Evolutionary conservation across 2,113 vertebrate species (phyloP).

Genomic region (Pteronura brasiliensis): DNA sequence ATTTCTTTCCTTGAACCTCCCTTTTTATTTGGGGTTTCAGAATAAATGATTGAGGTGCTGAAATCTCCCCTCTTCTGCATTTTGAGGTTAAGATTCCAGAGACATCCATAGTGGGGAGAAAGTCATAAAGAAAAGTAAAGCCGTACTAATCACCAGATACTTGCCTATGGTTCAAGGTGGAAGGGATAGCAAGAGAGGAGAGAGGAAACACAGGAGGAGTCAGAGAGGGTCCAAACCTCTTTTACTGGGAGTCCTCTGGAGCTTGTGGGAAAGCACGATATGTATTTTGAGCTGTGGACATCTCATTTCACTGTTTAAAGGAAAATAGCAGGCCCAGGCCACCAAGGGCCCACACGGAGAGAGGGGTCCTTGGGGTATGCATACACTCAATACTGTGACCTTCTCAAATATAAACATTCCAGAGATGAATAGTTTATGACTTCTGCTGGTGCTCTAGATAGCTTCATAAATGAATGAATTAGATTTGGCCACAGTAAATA

Average conservation of each 20-base stretch:
- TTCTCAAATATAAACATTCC: slow-evolving; percentile 66
- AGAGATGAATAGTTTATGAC: slow-evolving; percentile 71
- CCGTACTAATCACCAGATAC: not conserved
- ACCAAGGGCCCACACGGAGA: not conserved
- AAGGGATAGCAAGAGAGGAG: not conserved
- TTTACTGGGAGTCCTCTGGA: not conserved
- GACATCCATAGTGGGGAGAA: not conserved
- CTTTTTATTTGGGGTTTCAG: not conserved
- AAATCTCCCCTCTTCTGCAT: not conserved
- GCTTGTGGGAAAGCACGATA: slow-evolving; percentile 34
- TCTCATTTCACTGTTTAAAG: slow-evolving; percentile 63
- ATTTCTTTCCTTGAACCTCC: not conserved
- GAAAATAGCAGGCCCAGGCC: slow-evolving; percentile 51
- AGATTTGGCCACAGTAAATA: slow-evolving; percentile 61
- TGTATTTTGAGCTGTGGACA: slow-evolving; percentile 52
- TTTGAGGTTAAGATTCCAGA: not conserved
- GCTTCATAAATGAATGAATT: slow-evolving; percentile 72
- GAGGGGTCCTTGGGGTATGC: not conserved
- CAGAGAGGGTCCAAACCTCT: not conserved
- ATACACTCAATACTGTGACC: slow-evolving; percentile 64
- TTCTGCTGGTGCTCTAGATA: slow-evolving; percentile 55
- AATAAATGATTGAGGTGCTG: not conserved
- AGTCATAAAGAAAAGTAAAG: not conserved
- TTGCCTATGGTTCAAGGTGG: not conserved
- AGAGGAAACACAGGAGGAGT: not conserved